Evolutionary conservation across 2,113 vertebrate genomes (phyloP), one percentile per base, ranked within the genome.

Genomic region (Aix galericulata): DNA sequence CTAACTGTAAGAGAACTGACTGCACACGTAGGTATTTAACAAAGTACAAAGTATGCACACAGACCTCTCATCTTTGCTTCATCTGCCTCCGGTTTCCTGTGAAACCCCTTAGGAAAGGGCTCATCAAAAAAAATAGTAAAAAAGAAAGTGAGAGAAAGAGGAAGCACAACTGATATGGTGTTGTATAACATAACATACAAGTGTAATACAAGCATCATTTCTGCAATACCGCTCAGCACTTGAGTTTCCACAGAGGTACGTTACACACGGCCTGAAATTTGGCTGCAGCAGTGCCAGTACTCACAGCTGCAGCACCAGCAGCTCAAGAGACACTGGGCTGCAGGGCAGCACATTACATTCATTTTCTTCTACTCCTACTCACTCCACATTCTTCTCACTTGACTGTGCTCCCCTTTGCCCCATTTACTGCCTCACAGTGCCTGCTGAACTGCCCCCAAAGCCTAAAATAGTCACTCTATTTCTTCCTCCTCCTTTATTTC

Each of bases 341-440:
- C 90, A 0, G 2, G 75, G 95, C 92, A 95, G 82, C 15, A 8
- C 88, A 82, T 91, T 93, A 84, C 86, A 88, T 73, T 92, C 88
- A 93, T 96, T 94, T 96, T 94, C 69, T 94, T 88, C 86, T 95
- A 96, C 95, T 95, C 96, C 95, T 94, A 96, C 96, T 96, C 96
- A 94, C 89, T 94, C 78, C 84, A 69, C 95, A 97, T 96, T 96
- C 95, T 92, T 96, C 94, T 94, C 84, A 95, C 67, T 96, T 96
- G 94, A 97, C 88, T 96, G 71, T 92, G 83, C 91, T 96, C 76
- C 95, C 93, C 95, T 96, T 95, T 96, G 91, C 94, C 81, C 94
- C 95, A 89, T 94, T 97, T 97, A 84, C 79, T 96, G 91, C 94
- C 93, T 74, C 74, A 91, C 77, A 85, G 64, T 2, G 90, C 71